Conservation (phyloP, 2,113 vertebrate genomes). For the Chascanopsetta lugubris region DNA sequence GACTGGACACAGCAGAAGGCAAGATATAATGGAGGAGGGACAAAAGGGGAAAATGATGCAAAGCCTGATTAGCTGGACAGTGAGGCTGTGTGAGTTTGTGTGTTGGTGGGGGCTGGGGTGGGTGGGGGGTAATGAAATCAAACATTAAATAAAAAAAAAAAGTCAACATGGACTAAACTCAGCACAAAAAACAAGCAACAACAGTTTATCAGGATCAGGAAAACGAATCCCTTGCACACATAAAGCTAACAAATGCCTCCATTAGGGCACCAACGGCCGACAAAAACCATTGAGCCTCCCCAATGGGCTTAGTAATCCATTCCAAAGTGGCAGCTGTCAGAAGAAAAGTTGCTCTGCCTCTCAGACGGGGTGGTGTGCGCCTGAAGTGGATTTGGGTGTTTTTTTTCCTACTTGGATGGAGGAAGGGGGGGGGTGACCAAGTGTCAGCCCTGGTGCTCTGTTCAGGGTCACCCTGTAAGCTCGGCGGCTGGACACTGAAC, state of each 20-base stretch:
- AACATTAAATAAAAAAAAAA: conserved; percentile 26
- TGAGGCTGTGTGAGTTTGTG: neutral
- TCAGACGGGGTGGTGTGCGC: conserved; percentile 65
- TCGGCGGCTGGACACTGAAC: conserved; percentile 79
- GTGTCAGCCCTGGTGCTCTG: conserved; percentile 72
- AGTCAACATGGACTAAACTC: conserved; percentile 16
- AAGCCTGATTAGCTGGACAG: conserved; percentile 18
- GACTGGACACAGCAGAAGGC: conserved; percentile 40
- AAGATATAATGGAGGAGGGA: conserved; percentile 18
- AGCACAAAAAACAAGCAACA: conserved; percentile 33
- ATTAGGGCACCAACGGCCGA: conserved; percentile 71
- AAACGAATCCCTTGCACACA: conserved; percentile 48
- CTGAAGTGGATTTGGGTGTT: conserved; percentile 74
- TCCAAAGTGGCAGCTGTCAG: conserved; percentile 83
- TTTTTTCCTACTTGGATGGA: conserved; percentile 68
- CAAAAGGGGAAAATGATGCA: conserved; percentile 23
- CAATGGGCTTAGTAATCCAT: conserved; percentile 80
- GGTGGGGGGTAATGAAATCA: conserved; percentile 1
- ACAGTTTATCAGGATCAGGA: conserved; percentile 49
- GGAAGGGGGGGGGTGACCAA: conserved; percentile 67
- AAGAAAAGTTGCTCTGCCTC: conserved; percentile 79
- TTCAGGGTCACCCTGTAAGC: conserved; percentile 70
- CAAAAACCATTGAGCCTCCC: conserved; percentile 69
- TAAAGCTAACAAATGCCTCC: conserved; percentile 72
- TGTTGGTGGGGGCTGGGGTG: neutral